These are phyloP conservation scores for Phocoena phocoena DNA, from an alignment of 2,113 vertebrate species.

Conservation along the genomic window DNA sequence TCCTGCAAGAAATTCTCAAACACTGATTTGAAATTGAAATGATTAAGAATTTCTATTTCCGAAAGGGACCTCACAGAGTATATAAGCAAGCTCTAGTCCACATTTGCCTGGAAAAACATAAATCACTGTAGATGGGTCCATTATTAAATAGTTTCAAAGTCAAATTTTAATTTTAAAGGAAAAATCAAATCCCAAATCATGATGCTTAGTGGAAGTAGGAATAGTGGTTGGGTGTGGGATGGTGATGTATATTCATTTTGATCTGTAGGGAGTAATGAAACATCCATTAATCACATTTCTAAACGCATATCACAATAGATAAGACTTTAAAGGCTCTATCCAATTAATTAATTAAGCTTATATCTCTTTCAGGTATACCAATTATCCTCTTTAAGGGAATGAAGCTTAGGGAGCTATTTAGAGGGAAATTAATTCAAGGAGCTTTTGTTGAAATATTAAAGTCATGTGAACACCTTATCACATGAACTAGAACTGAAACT, in stretches of 20 bases:
- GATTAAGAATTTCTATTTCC: conserved; percentile 26
- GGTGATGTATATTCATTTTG: not conserved
- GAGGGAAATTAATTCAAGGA: conserved; percentile 70
- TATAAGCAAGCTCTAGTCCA: not conserved
- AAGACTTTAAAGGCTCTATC: not conserved
- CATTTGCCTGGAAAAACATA: not conserved
- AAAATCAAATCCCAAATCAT: not conserved
- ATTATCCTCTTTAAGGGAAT: conserved; percentile 61
- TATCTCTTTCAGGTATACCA: conserved; percentile 51
- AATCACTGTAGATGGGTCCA: not conserved
- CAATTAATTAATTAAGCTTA: conserved; percentile 71
- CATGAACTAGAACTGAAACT: not conserved
- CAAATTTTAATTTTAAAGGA: not conserved
- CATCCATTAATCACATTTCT: not conserved
- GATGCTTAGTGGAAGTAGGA: not conserved
- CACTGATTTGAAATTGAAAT: not conserved
- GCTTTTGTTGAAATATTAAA: conserved; percentile 9
- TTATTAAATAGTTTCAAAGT: not conserved
- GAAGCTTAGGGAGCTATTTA: conserved; percentile 64
- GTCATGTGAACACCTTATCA: not conserved
- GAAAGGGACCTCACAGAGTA: not conserved
- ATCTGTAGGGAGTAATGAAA: not conserved
- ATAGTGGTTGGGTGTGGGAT: not conserved
- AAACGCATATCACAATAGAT: not conserved
- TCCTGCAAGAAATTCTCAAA: not conserved